Base-by-base conservation (phyloP, 2,888 invertebrate genomes). In the Leucoptera coffeella region DNA sequence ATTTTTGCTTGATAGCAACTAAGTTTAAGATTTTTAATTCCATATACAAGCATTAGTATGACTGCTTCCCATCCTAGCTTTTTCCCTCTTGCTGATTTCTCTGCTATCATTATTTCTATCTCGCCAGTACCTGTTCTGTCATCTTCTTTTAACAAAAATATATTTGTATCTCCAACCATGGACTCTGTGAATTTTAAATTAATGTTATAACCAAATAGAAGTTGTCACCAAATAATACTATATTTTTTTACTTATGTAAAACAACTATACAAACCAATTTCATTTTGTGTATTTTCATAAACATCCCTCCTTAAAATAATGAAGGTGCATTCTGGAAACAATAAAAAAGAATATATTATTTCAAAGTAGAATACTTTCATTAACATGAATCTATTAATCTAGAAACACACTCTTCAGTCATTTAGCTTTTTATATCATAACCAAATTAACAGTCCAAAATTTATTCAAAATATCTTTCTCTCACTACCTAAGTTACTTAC, bases 91-190 rank as follows among this genome's bases (percentile, higher is more conserved):
- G 77, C 79, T 19, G 48, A 43, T 31, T 58, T 35, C 46, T 93
- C 90, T 9, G 95, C 96, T 46, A 97, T 88, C 96, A 97, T 95
- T 33, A 95, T 87, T 74, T 92, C 92, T 29, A 86, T 80, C 73
- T 95, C 95, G 7, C 80, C 85, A 27, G 24, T 17, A 23, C n/a
- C 10, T 26, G 24, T 7, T 27, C 75, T 65, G 15, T 53, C 47
- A 33, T 76, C 61, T 14, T 65, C 73, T 17, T 17, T 17, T 17
- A 7, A 6, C 37, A 94, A 64, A 54, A 93, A 96, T 30, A 95
- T 73, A 65, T 96, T 96, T 31, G 92, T 92, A 49, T 97, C 96
- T 7, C 96, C 96, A 37, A 95, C 80, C 88, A 96, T 91, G 2
- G 89, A 73, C 26, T 72, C 80, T 80, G 49, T 22, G 67, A 41